phyloP scores from a whole-genome alignment of 2,888 invertebrate genomes.

The Polia nebulosa region DNA sequence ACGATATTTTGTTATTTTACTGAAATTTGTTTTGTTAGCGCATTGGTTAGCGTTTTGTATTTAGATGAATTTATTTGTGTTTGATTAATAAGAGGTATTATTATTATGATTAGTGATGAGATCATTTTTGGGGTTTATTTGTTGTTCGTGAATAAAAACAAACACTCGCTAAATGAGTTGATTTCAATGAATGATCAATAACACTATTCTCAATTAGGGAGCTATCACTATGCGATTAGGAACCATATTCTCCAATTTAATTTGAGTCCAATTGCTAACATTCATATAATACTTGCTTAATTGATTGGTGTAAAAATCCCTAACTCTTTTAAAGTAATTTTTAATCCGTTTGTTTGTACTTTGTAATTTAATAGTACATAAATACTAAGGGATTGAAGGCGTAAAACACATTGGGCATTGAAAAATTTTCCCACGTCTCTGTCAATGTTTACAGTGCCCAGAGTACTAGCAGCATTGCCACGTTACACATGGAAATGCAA shows the following conservation, averaged over 20 bases:
- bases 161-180: background rate
- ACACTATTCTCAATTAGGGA: background rate
- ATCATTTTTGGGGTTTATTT: background rate
- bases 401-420: too few species aligned
- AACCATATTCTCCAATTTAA: background rate
- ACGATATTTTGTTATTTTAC: constrained; percentile 11
- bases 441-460: too few species aligned
- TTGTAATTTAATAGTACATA: too few species aligned
- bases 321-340: too few species aligned
- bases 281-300: too few species aligned
- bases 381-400: too few species aligned
- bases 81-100: constrained; percentile 7
- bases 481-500: too few species aligned
- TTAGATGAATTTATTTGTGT: background rate
- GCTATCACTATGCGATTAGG: background rate
- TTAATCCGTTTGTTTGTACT: too few species aligned
- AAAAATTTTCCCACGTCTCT: too few species aligned
- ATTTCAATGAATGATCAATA: background rate
- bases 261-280: background rate
- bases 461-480: too few species aligned
- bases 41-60: constrained; percentile 7
- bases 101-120: background rate
- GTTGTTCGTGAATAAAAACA: background rate
- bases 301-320: too few species aligned
- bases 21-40: constrained; percentile 4